phyloP scores from a whole-genome alignment of 2,797 vertebrate genomes.

The Sebastes nivosus region DNA sequence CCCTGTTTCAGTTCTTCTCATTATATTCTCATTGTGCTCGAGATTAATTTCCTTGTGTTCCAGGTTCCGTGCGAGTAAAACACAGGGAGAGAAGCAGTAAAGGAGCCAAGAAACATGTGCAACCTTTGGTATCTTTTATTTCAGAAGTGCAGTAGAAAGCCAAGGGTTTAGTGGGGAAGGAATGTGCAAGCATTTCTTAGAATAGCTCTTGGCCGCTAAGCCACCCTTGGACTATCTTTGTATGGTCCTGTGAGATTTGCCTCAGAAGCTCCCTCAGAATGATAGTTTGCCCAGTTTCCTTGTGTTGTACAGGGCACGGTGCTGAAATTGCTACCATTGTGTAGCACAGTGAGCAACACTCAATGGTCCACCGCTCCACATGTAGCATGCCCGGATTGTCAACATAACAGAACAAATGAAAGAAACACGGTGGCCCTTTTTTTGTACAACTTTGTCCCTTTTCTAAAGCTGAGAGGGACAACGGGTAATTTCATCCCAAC shows the following conservation, averaged over 20 bases:
- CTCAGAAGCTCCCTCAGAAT: slow-evolving; percentile 76
- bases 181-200: slow-evolving; percentile 78
- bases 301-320: slow-evolving; percentile 59
- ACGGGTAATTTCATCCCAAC: slow-evolving; percentile 39
- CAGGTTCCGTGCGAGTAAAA: slow-evolving; percentile 50
- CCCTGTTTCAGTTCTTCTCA: slow-evolving; percentile 51
- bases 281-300: slow-evolving; percentile 73
- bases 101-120: slow-evolving; percentile 46
- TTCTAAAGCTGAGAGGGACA: slow-evolving; percentile 39
- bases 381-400: slow-evolving; percentile 37
- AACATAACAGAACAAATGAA: slow-evolving; percentile 47
- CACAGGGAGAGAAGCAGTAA: slow-evolving; percentile 35
- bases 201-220: slow-evolving; percentile 81
- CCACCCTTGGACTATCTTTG: slow-evolving; percentile 82
- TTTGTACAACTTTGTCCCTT: slow-evolving; percentile 44
- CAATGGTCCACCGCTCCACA: slow-evolving; percentile 28
- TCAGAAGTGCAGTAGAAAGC: slow-evolving; percentile 60
- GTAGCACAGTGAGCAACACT: slow-evolving; percentile 53
- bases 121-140: slow-evolving; percentile 64
- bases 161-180: slow-evolving; percentile 71
- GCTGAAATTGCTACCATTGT: slow-evolving; percentile 69
- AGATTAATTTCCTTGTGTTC: slow-evolving; percentile 65
- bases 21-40: slow-evolving; percentile 54
- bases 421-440: slow-evolving; percentile 42
- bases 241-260: slow-evolving; percentile 79